phyloP scores from a whole-genome alignment of 1,140 invertebrate genomes.

The Rhynchophorus ferrugineus region DNA sequence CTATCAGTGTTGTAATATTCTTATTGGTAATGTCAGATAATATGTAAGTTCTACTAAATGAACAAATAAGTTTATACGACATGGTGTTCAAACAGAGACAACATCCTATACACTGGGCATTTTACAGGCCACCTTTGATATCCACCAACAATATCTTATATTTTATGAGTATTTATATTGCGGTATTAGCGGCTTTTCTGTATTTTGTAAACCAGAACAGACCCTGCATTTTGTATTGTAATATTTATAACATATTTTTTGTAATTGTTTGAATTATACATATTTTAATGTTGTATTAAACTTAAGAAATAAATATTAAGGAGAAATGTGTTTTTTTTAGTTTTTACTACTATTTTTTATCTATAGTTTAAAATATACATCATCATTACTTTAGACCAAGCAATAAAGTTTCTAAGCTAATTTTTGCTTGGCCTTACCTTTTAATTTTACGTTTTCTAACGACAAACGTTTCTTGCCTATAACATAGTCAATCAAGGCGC shows the following conservation, averaged over 20 bases:
- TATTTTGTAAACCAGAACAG: not conserved
- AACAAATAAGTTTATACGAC: no score
- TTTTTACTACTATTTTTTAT: no score
- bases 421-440: slow-evolving; percentile 54
- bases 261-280: slow-evolving; percentile 19
- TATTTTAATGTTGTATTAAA: slow-evolving; percentile 11
- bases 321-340: no score
- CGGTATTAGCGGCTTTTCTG: not conserved
- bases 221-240: slow-evolving; percentile 6
- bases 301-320: slow-evolving; percentile 6
- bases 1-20: no score
- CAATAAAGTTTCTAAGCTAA: slow-evolving; percentile 52
- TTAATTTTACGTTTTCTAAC: slow-evolving; percentile 30
- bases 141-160: no score
- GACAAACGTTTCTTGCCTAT: slow-evolving; percentile 49
- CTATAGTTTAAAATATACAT: no score
- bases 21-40: no score
- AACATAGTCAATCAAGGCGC: slow-evolving; percentile 71
- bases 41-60: no score
- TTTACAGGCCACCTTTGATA: no score
- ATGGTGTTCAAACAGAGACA: no score
- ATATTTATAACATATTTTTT: slow-evolving; percentile 8
- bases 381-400: no score
- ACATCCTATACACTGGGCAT: no score
- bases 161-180: not conserved